A percentile compares a stretch with the other conserved stretches of the same genome.
Evolutionary conservation across 2,113 vertebrate genomes (phyloP).

Genomic region (Oxyruncus cristatus): DNA sequence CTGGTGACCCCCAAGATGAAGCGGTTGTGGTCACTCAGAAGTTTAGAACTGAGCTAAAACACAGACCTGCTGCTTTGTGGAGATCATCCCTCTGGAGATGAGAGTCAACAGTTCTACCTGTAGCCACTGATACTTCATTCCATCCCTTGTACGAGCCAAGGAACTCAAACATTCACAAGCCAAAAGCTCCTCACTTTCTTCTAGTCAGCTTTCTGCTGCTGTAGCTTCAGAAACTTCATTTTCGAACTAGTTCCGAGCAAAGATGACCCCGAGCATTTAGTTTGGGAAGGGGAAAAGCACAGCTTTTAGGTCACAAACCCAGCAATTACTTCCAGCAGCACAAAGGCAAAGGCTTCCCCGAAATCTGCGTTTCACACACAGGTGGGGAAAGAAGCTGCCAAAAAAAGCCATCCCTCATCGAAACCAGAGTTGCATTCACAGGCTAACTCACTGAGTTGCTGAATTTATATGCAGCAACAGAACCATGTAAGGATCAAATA

Average conservation of each 20-base stretch:
- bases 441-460: neutral
- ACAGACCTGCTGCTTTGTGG: neutral
- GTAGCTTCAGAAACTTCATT: neutral
- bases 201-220: neutral
- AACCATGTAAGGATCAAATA: constrained; percentile 58
- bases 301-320: neutral
- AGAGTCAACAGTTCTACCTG: neutral
- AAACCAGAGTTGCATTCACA: neutral
- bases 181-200: neutral
- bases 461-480: constrained; percentile 46
- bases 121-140: neutral
- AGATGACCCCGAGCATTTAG: neutral
- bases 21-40: neutral
- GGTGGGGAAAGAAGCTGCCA: neutral
- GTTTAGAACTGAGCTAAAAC: neutral
- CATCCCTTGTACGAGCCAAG: neutral
- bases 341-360: neutral
- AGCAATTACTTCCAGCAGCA: neutral
- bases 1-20: neutral
- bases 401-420: neutral
- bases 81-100: neutral
- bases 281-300: neutral
- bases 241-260: neutral
- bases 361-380: neutral
- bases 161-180: neutral